A percentile compares a stretch with the other conserved stretches of the same genome.
These are phyloP conservation scores for Linurgus olivaceus DNA, from an alignment of 2,797 vertebrate genomes.

Conservation along the genomic window DNA sequence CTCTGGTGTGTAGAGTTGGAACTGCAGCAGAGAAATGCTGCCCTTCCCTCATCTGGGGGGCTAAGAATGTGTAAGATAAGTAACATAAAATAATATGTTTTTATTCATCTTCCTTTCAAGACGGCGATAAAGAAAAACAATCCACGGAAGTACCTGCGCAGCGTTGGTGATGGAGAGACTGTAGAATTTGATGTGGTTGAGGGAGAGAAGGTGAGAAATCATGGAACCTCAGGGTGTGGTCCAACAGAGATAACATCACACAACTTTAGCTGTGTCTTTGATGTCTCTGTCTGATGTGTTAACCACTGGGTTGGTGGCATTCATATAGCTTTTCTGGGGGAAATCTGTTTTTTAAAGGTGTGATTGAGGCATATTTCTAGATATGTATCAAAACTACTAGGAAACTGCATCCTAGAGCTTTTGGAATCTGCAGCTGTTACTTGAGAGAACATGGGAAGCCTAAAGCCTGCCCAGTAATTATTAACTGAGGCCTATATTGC, in stretches of 20 bases:
- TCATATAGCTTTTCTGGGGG: background rate
- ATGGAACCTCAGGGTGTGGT: background rate
- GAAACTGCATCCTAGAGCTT: background rate
- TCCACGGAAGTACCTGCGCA: slow-evolving; percentile 81
- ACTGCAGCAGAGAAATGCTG: background rate
- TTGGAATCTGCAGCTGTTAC: background rate
- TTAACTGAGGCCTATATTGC: background rate
- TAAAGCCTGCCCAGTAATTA: background rate
- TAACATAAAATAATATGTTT: background rate
- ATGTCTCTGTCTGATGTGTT: background rate
- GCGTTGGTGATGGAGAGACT: slow-evolving; percentile 81
- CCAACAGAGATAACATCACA: background rate
- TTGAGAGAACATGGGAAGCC: background rate
- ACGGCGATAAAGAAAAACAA: slow-evolving; percentile 83
- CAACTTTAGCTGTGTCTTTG: background rate
- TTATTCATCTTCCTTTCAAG: slow-evolving; percentile 39
- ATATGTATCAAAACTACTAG: background rate
- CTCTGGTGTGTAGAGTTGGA: background rate
- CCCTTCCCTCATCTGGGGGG: background rate
- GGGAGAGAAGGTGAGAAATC: slow-evolving; percentile 77
- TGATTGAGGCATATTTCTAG: background rate
- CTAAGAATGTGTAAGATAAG: background rate
- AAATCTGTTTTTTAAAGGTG: background rate
- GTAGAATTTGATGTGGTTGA: slow-evolving; percentile 83
- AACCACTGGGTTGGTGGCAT: background rate